Conservation (phyloP, 2,797 vertebrate species). For the Decapterus maruadsi region DNA sequence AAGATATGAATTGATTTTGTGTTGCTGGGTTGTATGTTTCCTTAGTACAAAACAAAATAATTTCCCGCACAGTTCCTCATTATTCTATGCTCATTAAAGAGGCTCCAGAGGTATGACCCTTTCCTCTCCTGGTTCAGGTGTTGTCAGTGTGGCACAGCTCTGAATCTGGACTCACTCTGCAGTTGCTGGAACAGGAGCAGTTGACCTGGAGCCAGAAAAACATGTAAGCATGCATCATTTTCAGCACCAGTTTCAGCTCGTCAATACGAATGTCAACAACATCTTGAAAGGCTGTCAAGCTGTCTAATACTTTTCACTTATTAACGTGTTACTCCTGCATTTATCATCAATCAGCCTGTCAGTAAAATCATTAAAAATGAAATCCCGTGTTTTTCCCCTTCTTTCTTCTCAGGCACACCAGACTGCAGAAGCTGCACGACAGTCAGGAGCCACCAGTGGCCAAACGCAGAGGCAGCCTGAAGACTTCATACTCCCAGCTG, state of each 20-base stretch:
- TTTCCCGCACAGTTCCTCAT: not conserved
- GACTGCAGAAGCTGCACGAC: conserved; percentile 89
- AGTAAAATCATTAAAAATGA: not conserved
- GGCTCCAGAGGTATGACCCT: not conserved
- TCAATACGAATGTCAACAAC: not conserved
- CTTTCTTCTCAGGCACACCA: conserved; percentile 84
- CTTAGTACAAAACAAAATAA: not conserved
- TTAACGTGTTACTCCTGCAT: not conserved
- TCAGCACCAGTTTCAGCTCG: not conserved
- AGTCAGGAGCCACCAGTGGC: conserved; percentile 83
- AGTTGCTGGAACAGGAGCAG: conserved; percentile 87
- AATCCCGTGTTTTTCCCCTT: not conserved
- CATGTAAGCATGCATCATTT: conserved; percentile 85
- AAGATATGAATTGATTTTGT: not conserved
- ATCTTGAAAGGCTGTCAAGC: no score
- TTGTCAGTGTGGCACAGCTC: conserved; percentile 89
- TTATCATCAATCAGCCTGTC: not conserved
- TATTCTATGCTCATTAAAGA: not conserved
- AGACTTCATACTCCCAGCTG: conserved; percentile 85
- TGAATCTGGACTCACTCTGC: conserved; percentile 86
- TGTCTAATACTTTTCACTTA: no score
- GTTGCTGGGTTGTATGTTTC: not conserved
- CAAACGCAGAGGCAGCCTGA: conserved; percentile 87
- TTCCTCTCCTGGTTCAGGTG: conserved; percentile 84
- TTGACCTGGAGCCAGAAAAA: conserved; percentile 89